Evolutionary conservation across 1,140 invertebrate species (phyloP).

Genomic region (Xylocopa sonorina): DNA sequence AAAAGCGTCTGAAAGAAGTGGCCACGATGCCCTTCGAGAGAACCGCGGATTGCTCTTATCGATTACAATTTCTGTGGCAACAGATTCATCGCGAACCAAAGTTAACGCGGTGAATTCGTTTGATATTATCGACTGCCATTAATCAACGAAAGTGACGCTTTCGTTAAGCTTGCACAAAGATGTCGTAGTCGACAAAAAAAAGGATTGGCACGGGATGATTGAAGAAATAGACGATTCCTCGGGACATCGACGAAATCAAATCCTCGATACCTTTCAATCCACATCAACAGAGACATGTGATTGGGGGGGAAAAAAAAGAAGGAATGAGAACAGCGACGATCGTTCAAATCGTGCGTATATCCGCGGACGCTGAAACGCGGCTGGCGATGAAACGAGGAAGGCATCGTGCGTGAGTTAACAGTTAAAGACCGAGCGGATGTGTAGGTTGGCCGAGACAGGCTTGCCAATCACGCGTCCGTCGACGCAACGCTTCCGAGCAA

Average conservation of each 20-base stretch:
- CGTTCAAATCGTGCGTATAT: conserved; percentile 5
- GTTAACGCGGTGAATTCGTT: no score
- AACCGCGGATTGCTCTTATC: background rate
- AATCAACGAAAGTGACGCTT: no score
- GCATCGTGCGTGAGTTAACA: background rate
- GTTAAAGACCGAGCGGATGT: conserved; percentile 13
- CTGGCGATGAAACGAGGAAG: background rate
- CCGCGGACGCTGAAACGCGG: background rate
- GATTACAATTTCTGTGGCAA: no score
- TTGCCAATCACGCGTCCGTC: conserved; percentile 36
- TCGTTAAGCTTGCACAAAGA: no score
- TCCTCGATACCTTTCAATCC: background rate
- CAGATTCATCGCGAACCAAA: no score
- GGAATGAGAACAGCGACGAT: background rate
- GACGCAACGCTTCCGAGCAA: conserved; percentile 39
- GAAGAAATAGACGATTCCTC: no score
- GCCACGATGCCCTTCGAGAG: background rate
- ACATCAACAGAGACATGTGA: no score
- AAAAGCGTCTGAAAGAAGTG: background rate
- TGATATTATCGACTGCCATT: no score
- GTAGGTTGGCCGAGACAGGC: conserved; percentile 18
- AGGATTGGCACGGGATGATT: no score
- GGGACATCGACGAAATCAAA: no score
- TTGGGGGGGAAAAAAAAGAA: background rate
- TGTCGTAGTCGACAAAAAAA: no score